Evolutionary conservation across 2,113 vertebrate species (phyloP).

Genomic region (Nibea albiflora): DNA sequence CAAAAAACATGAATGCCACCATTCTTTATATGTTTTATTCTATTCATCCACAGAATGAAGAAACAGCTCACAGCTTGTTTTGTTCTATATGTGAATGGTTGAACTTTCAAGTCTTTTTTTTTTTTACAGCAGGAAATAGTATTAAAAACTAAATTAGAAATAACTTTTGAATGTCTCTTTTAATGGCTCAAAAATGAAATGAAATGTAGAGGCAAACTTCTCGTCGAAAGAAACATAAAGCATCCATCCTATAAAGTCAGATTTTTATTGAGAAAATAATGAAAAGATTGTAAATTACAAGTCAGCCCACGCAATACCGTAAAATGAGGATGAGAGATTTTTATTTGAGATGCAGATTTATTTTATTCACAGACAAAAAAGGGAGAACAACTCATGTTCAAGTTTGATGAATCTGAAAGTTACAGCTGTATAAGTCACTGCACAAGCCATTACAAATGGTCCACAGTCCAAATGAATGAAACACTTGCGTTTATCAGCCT

Average conservation of each 20-base stretch:
- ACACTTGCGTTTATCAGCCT: conserved; percentile 4
- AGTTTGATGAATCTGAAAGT: conserved; percentile 8
- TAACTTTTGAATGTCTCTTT: conserved; percentile 20
- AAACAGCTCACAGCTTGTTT: not conserved
- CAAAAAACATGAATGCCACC: too few species aligned
- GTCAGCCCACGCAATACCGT: conserved; percentile 6
- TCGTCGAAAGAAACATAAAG: conserved; percentile 17
- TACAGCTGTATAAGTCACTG: conserved; percentile 1
- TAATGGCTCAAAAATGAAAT: conserved; percentile 25
- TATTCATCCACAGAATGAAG: not conserved
- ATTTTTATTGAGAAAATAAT: conserved; percentile 38
- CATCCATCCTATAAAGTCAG: conserved; percentile 12
- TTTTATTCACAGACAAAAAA: conserved; percentile 12
- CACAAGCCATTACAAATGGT: conserved; percentile 6
- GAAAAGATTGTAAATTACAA: conserved; percentile 21
- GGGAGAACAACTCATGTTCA: not conserved
- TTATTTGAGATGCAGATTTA: conserved; percentile 32
- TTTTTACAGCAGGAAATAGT: not conserved
- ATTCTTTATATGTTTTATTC: not conserved
- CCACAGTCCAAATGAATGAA: conserved; percentile 10
- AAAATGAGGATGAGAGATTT: conserved; percentile 26
- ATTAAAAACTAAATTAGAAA: conserved; percentile 24
- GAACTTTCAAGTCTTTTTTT: not conserved
- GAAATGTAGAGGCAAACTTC: not conserved
- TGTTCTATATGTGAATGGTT: not conserved